Evolutionary conservation across 2,113 vertebrate species (phyloP).

Genomic region (Sprattus sprattus): DNA sequence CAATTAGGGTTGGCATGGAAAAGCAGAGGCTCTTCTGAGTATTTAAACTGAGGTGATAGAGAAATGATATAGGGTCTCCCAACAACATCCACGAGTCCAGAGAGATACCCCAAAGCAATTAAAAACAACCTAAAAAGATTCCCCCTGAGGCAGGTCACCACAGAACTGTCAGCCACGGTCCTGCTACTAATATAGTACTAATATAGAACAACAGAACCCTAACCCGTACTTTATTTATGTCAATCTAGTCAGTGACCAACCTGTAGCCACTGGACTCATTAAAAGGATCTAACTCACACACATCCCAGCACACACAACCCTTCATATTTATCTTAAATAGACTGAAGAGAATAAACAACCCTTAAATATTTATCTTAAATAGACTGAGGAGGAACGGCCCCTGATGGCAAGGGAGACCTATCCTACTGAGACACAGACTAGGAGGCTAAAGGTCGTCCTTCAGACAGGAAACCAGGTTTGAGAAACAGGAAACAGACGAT

Average conservation of each 20-base stretch:
- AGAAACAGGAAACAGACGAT: neutral
- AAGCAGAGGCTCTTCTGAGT: neutral
- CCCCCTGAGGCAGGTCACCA: neutral
- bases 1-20: constrained; percentile 8
- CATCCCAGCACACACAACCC: no score
- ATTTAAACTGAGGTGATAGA: neutral
- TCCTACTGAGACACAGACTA: neutral
- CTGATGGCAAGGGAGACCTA: no score
- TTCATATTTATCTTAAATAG: no score
- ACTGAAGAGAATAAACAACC: no score
- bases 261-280: neutral
- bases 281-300: neutral
- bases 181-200: neutral
- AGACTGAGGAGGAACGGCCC: no score
- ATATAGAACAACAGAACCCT: neutral
- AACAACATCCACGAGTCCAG: neutral
- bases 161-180: neutral
- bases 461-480: neutral
- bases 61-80: constrained; percentile 12
- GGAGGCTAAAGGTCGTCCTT: neutral
- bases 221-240: neutral
- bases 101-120: constrained; percentile 1
- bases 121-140: constrained; percentile 10
- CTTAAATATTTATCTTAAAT: no score
- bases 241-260: neutral